These are phyloP conservation scores for Stigmatopora nigra DNA, from an alignment of 2,113 vertebrate species.

Conservation along the genomic window DNA sequence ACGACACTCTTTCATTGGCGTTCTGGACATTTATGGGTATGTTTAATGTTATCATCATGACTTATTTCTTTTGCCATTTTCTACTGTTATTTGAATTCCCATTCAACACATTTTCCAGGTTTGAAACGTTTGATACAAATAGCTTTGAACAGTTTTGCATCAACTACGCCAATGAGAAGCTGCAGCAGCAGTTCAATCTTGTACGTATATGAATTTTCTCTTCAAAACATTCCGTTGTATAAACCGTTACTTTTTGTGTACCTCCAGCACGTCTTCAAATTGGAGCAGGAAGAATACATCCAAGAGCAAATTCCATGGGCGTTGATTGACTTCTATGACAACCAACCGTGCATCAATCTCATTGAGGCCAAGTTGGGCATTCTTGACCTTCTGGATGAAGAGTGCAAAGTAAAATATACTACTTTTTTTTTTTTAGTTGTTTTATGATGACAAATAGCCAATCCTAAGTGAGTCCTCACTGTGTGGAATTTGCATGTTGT, in stretches of 20 bases:
- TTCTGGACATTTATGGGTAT: conserved; percentile 96
- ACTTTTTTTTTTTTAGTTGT: background rate
- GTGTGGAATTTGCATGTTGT: no score
- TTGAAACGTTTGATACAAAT: conserved; percentile 96
- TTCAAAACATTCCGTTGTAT: background rate
- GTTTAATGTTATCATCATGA: conserved; percentile 25
- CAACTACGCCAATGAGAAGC: conserved; percentile 98
- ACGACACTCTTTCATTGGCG: conserved; percentile 90
- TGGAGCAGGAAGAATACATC: conserved; percentile 97
- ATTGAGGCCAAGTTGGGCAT: conserved; percentile 93
- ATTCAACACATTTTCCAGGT: conserved; percentile 63
- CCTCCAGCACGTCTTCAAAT: conserved; percentile 89
- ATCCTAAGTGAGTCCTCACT: no score
- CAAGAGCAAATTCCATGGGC: conserved; percentile 96
- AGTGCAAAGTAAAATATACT: conserved; percentile 78
- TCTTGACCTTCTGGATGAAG: conserved; percentile 92
- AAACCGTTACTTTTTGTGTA: conserved; percentile 31
- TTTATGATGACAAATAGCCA: background rate
- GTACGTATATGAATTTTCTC: conserved; percentile 55
- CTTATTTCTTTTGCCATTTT: background rate
- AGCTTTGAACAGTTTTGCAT: conserved; percentile 99
- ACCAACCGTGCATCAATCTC: conserved; percentile 94
- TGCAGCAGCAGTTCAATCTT: conserved; percentile 98
- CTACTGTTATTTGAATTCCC: background rate
- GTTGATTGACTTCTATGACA: conserved; percentile 95